Evolutionary conservation across 1,140 invertebrate genomes (phyloP), one percentile per base, ranked within the genome.

Genomic region (Araneus ventricosus): DNA sequence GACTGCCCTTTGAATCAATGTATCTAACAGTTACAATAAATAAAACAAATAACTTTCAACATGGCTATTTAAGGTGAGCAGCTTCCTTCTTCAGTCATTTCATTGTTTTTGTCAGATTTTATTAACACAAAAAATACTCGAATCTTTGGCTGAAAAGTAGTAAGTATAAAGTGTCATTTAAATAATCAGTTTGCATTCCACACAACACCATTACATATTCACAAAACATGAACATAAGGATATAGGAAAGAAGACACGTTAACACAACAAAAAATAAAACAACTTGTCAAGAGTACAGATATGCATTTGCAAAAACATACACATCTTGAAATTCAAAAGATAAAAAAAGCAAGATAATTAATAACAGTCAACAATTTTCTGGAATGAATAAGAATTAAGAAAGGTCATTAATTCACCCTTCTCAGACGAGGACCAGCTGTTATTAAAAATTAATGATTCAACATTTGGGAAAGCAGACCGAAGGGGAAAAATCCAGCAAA

Each of bases 1-100:
- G 70, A 90, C 88, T 90, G 88, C 75, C 88, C 41, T 88, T 90
- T 80, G 88, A 90, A 90, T 90, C 88, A 90, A 80, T 90, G 88
- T 90, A 80, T 90, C 67, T 90, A 90, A 90, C 88, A 90, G 45
- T 90, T 90, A 90, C 70, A 90, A 90, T 90, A 90, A 90, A 90
- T 90, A 90, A 90, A 90, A 90, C 88, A 90, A 90, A 67, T 90
- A 90, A 90, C 88, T 90, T 90, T 90, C 88, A 90, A 90, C 88
- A 90, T 90, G 88, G 88, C 88, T 90, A 90, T 79, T 88, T 80
- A 90, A 45, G 75, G 88, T 90, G 88, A 90, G 88, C 88, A 90
- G 70, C 67, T 52, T 70, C 88, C 52, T 79, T 80, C 70, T 70
- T 57, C 88, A 90, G 88, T 90, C 67, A 90, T 57, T 79, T 79